A percentile compares a stretch with the other conserved stretches of the same genome.
Evolutionary conservation across 2,888 invertebrate species (phyloP).

Genomic region (Athrips mouffetella): DNA sequence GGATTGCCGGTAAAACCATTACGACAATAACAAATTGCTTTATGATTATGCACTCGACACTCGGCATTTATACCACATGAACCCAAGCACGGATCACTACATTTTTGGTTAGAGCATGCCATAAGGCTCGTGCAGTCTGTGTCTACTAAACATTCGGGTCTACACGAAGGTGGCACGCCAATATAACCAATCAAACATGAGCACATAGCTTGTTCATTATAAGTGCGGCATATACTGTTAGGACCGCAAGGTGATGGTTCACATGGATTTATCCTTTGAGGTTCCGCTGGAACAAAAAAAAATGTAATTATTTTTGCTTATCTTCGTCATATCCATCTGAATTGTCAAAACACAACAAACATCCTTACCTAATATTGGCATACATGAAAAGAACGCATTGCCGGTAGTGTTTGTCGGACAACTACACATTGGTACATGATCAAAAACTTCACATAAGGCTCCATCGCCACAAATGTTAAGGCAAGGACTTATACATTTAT

Average conservation of each 20-base stretch:
- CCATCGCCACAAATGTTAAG: slow-evolving; percentile 85
- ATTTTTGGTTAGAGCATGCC: slow-evolving; percentile 88
- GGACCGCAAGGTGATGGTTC: slow-evolving; percentile 87
- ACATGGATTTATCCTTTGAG: slow-evolving; percentile 74
- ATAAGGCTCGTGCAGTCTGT: slow-evolving; percentile 86
- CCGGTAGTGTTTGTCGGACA: slow-evolving; percentile 83
- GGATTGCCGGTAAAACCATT: slow-evolving; percentile 87
- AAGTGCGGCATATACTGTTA: slow-evolving; percentile 83
- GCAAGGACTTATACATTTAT: slow-evolving; percentile 86
- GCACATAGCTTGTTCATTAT: slow-evolving; percentile 81
- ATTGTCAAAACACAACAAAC: slow-evolving; percentile 7
- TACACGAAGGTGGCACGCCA: slow-evolving; percentile 86
- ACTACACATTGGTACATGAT: slow-evolving; percentile 83
- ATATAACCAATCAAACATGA: slow-evolving; percentile 86
- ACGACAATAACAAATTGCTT: slow-evolving; percentile 90
- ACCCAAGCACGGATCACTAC: slow-evolving; percentile 88
- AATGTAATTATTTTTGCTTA: background rate
- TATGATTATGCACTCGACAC: slow-evolving; percentile 90
- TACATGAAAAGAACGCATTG: slow-evolving; percentile 83
- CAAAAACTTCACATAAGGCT: slow-evolving; percentile 84
- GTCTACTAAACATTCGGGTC: slow-evolving; percentile 90
- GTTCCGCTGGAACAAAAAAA: slow-evolving; percentile 37
- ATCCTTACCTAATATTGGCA: slow-evolving; percentile 72
- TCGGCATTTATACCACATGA: slow-evolving; percentile 87
- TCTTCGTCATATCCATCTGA: too few relatives aligned